Conservation (phyloP, 2,888 invertebrate genomes). For the Pyrrhopygopsis socrates region DNA sequence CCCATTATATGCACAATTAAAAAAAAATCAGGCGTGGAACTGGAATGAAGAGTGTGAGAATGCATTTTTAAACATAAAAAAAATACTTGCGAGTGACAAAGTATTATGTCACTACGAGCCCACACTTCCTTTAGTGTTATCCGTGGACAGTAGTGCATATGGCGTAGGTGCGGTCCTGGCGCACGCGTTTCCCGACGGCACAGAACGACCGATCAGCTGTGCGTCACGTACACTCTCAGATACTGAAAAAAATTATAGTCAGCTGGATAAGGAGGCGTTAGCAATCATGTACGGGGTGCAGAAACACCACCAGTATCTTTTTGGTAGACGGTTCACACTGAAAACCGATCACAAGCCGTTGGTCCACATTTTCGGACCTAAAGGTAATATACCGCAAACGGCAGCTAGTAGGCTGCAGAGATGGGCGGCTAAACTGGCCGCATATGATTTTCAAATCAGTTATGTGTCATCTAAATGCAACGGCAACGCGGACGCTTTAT, state of each 20-base stretch:
- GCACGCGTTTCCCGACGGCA: conserved; percentile 69
- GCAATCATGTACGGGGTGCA: conserved; percentile 82
- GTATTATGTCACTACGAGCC: conserved; percentile 70
- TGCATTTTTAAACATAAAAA: conserved; percentile 65
- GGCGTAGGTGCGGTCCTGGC: conserved; percentile 81
- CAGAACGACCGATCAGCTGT: conserved; percentile 81
- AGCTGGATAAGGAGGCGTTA: conserved; percentile 83
- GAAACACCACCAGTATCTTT: conserved; percentile 83
- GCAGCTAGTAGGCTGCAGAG: conserved; percentile 86
- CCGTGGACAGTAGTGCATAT: conserved; percentile 59
- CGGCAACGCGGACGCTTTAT: conserved; percentile 78
- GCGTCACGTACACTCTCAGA: conserved; percentile 77
- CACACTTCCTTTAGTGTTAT: background rate
- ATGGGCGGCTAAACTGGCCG: conserved; percentile 87
- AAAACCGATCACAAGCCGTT: conserved; percentile 90
- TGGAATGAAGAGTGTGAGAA: conserved; percentile 21
- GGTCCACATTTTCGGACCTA: conserved; percentile 85
- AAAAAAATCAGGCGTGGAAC: conserved; percentile 23
- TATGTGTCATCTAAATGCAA: conserved; percentile 67
- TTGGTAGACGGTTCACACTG: conserved; percentile 83
- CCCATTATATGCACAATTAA: conserved; percentile 66
- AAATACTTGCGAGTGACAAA: conserved; percentile 11
- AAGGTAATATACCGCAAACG: conserved; percentile 78
- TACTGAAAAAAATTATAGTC: conserved; percentile 82
- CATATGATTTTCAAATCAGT: conserved; percentile 84